Evolutionary conservation across 1,140 invertebrate genomes (phyloP), one percentile per base, ranked within the genome.

Genomic region (Mamestra configurata): DNA sequence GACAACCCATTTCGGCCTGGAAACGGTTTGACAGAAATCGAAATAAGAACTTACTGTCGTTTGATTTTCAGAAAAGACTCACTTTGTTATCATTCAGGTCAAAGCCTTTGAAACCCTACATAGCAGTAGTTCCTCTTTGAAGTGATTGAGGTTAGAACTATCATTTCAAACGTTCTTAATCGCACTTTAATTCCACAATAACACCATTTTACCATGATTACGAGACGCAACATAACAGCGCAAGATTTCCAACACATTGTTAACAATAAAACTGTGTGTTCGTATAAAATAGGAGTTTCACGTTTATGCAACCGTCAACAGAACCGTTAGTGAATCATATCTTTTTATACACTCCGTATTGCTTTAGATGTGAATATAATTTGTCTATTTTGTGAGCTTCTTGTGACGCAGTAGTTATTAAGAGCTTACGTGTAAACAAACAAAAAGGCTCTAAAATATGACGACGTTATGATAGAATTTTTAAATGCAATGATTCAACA

Each of bases 101-200:
- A 27, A 24, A 57, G 53, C 53, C 3, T 57, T 53, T 22, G 7
- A 22, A n/a, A 49, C 46, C 46, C n/a, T n/a, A 49, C 10, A 4
- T 15, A 57, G 13, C 53, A 57, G 53, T 57, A 27, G 43, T n/a
- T 49, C 22, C 13, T 15, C 24, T 24, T 27, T 27, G 31, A 35
- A 59, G 22, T 51, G 68, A 40, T 49, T 51, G 22, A 20, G 18
- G 40, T 31, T 57, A 40, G 53, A 57, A 57, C 13, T 13, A 43
- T 27, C 27, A 40, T 66, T 73, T 31, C 22, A 35, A 18, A 37
- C 13, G 79, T 70, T 70, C 72, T 76, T 66, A 59, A 79, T 73
- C 43, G 31, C 57, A 40, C 22, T 79, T 73, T 76, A 70, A 80
- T 68, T 35, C 35, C 46, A 66, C 59, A 80, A 79, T 71, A 22